Evolutionary conservation across 2,888 invertebrate genomes (phyloP).

Genomic region (Octonoba sinensis): DNA sequence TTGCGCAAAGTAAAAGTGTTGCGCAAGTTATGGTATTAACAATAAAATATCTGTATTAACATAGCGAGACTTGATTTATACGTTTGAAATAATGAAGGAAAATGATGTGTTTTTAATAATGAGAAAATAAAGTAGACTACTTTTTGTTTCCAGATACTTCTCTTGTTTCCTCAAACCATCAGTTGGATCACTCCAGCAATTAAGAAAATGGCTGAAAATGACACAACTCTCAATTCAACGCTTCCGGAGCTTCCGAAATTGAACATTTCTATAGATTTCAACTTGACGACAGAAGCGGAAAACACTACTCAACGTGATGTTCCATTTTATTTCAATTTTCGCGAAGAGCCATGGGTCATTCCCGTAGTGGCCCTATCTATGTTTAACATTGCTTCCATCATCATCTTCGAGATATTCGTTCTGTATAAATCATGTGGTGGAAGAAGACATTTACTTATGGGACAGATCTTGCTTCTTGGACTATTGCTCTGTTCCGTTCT

Average conservation of each 20-base stretch:
- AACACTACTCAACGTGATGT: slow-evolving; percentile 20
- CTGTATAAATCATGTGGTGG: slow-evolving; percentile 82
- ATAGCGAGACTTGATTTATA: too few species aligned
- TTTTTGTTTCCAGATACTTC: too few species aligned
- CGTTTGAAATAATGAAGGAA: too few species aligned
- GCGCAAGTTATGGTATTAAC: too few species aligned
- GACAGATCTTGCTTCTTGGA: slow-evolving; percentile 84
- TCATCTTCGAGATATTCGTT: slow-evolving; percentile 88
- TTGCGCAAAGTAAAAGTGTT: too few species aligned
- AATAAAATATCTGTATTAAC: too few species aligned
- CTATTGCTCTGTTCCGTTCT: slow-evolving; percentile 85
- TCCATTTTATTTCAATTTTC: slow-evolving; percentile 47
- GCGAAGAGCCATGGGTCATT: slow-evolving; percentile 86
- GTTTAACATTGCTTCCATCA: slow-evolving; percentile 85
- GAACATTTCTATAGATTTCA: not conserved
- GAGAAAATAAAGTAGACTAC: too few species aligned
- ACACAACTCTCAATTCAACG: not conserved
- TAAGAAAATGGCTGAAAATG: not conserved
- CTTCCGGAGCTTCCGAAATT: not conserved
- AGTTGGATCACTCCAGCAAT: too few species aligned
- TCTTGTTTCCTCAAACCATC: too few species aligned
- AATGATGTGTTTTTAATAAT: too few species aligned
- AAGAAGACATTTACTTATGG: slow-evolving; percentile 86
- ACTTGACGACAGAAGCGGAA: not conserved
- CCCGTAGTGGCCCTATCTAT: slow-evolving; percentile 87